Evolutionary conservation across 1,140 invertebrate genomes (phyloP), one percentile per base, ranked within the genome.

Genomic region (Glomeris maerens): DNA sequence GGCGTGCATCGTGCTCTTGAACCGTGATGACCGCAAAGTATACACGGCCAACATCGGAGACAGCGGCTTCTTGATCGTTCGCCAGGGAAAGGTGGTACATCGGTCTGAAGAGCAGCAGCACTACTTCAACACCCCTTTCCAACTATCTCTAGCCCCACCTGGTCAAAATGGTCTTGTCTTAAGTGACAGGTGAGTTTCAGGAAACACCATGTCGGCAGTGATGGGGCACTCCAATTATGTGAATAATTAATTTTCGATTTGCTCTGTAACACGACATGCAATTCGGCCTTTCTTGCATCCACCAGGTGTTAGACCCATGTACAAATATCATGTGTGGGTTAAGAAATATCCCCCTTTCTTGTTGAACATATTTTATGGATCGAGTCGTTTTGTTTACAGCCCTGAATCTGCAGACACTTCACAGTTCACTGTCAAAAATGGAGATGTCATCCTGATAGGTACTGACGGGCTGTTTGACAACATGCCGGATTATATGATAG

Each of bases 391-490:
- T 36, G 31, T 36, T 4, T 42, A 13, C 62, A 87, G 86, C 66
- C 91, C 92, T 25, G 86, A 93, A 55, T 81, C 85, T 22, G 90
- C 92, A 7, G 84, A 92, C 52, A 88, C 83, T 20, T 79, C 84
- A 26, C 84, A 89, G 64, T 90, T 97, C 63, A 77, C 78, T 3
- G 88, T 98, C 2, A 78, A 93, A 65, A 83, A 91, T 62, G 93
- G 93, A 38, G 94, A 98, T 70, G 82, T 97, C 28, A 90, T 98
- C 59, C 72, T 98, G 26, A 75, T 97, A 29, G 94, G 91, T 28
- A 97, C 92, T 1, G 93, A 98, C 71, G 94, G 94, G 40, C 85
- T 98, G 21, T 98, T 97, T 71, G 94, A 98, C 70, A 98, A 98
- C 72, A 79, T 97, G 58, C 90, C 88, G 52, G 88, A 94, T 59